phyloP scores from a whole-genome alignment of 2,113 vertebrate genomes.

The Oriolus oriolus region DNA sequence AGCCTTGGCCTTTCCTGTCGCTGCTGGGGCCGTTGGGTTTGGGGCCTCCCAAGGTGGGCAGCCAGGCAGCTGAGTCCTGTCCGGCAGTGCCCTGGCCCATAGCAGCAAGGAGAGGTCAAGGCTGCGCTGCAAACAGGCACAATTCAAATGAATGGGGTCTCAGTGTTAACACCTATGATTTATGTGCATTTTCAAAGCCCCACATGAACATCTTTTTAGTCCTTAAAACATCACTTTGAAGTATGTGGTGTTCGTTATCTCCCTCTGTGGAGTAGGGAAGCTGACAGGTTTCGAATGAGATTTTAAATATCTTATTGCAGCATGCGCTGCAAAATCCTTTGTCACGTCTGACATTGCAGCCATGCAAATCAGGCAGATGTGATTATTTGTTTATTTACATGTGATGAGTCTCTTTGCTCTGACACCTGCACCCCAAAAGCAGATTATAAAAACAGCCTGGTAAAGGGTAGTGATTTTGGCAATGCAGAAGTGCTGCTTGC shows the following conservation, averaged over 20 bases:
- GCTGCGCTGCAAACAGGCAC: background rate
- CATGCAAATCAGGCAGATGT: background rate
- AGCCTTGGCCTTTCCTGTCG: fast-evolving
- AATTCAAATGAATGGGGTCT: background rate
- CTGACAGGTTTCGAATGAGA: background rate
- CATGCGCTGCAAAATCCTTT: background rate
- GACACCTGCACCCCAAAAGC: background rate
- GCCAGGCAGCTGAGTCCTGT: background rate
- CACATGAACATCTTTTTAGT: background rate
- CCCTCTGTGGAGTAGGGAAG: background rate
- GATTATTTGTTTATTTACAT: background rate
- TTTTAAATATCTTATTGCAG: background rate
- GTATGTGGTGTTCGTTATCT: background rate
- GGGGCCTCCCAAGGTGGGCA: background rate
- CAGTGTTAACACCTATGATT: background rate
- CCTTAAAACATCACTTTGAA: background rate
- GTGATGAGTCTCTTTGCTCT: background rate
- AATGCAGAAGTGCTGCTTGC: background rate
- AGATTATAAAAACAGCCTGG: background rate
- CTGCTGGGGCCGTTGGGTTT: fast-evolving
- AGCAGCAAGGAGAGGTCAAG: background rate
- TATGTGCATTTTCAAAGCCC: background rate
- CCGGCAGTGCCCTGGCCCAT: fast-evolving
- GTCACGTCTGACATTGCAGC: background rate
- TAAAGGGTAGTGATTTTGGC: background rate